Evolutionary conservation across 2,888 invertebrate species (phyloP).

Genomic region (Caenorhabditis sulstoni): DNA sequence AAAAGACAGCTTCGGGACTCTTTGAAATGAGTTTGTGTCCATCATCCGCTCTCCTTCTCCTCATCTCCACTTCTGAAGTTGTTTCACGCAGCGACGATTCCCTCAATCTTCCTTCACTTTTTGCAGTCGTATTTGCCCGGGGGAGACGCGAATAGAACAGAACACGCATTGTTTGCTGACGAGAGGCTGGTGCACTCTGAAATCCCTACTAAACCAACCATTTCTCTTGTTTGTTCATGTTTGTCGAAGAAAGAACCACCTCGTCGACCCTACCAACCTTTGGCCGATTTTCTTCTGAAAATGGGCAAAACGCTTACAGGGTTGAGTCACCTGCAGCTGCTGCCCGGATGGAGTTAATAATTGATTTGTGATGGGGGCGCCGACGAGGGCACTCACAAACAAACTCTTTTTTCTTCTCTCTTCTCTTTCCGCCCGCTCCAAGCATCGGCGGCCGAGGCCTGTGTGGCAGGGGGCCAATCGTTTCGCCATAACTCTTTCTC

Average conservation of each 20-base stretch:
- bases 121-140: background rate
- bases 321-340: slow-evolving; percentile 13
- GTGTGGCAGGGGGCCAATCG: slow-evolving; percentile 33
- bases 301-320: background rate
- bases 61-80: slow-evolving; percentile 4
- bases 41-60: slow-evolving; percentile 7
- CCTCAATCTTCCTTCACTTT: slow-evolving; percentile 1
- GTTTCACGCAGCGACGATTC: background rate
- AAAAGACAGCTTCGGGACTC: slow-evolving; percentile 18
- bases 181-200: slow-evolving; percentile 34
- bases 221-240: slow-evolving; percentile 47
- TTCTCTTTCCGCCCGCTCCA: slow-evolving; percentile 8
- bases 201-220: slow-evolving; percentile 39
- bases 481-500: slow-evolving; percentile 43
- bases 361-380: slow-evolving; percentile 44
- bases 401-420: slow-evolving; percentile 20
- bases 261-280: background rate
- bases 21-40: slow-evolving; percentile 27
- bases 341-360: slow-evolving; percentile 22
- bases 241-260: slow-evolving; percentile 2
- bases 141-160: slow-evolving; percentile 31
- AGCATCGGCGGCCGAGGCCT: slow-evolving; percentile 31
- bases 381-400: slow-evolving; percentile 19
- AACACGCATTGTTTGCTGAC: slow-evolving; percentile 46
- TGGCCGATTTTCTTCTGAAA: background rate